Base-by-base conservation (phyloP, 2,888 invertebrate genomes). In the Brachyptera putata region DNA sequence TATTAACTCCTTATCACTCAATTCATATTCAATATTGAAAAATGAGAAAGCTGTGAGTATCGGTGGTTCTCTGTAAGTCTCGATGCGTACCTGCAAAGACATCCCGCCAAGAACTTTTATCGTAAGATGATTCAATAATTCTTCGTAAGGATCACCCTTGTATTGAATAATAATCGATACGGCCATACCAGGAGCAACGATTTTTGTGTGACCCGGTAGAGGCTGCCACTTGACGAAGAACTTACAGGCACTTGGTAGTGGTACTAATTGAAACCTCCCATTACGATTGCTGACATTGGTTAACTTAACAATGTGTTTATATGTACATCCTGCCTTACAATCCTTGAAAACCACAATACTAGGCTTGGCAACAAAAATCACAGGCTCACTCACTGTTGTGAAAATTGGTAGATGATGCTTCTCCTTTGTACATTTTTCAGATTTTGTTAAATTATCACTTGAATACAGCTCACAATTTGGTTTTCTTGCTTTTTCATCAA, bases 141-240 rank as follows among this genome's bases (percentile, higher is more conserved):
- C 73, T 60, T 69, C 66, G 21, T 70, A 68, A 11, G 66, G 63
- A 43, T 74, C 67, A 1, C 74, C 72, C 50, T 65, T 67, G 66
- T 74, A 79, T 1, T 57, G 64, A 1, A 78, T 67, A 3, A 68
- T 65, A 26, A 76, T 70, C 48, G 66, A 68, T 3, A 70, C 62
- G 37, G 67, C 67, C 73, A 79, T 75, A 24, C 79, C 79, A 9
- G 77, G 72, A 1, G 76, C 75, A 13, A 78, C 63, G 63, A 66
- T 62, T 13, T 62, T 60, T 0, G 61, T 67, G 37, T 65, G 59
- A 13, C 63, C 58, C 2, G 63, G 46, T 1, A 26, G 60, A n/a
- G 67, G 63, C 2, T 67, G 60, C 9, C 71, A 62, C 4, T 67
- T 57, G 4, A 74, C 57, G 1, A 60, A 64, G 49, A 76, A 76